A percentile compares a stretch with the other conserved stretches of the same genome.
phyloP scores from a whole-genome alignment of 2,113 vertebrate species.

The Pelmatolapia mariae region DNA sequence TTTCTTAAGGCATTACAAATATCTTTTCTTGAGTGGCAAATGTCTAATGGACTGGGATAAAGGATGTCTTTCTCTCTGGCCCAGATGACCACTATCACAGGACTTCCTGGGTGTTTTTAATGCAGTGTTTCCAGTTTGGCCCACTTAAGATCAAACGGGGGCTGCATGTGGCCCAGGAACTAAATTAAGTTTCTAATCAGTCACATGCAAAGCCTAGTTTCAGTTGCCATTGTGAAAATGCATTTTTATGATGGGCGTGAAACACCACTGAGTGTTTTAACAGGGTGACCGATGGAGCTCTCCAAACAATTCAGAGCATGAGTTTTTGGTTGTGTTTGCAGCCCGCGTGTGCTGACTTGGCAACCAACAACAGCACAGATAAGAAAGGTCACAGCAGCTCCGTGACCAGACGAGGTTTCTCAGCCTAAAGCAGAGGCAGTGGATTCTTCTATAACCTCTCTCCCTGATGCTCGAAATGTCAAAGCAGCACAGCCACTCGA shows the following conservation, averaged over 20 bases:
- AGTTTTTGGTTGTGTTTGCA: not conserved
- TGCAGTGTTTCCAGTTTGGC: not conserved
- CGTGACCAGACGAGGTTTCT: not conserved
- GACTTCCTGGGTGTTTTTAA: not conserved
- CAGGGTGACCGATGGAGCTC: not conserved
- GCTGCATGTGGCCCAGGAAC: not conserved
- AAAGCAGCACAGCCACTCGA: not conserved
- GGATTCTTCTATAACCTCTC: not conserved
- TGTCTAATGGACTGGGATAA: not conserved
- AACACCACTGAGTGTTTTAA: not conserved
- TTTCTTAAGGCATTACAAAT: not conserved
- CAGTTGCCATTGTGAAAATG: not conserved
- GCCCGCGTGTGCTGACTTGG: not conserved
- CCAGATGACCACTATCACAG: not conserved
- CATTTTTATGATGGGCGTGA: not conserved
- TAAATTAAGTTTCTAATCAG: not conserved
- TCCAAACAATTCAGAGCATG: not conserved
- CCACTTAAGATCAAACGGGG: not conserved
- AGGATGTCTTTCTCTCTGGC: not conserved
- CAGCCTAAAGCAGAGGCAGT: not conserved
- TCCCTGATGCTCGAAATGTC: conserved; percentile 17
- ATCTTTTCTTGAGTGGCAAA: not conserved
- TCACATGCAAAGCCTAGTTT: not conserved
- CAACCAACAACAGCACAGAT: not conserved
- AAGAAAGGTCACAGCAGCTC: conserved; percentile 16